Conservation (phyloP, 2,113 vertebrate genomes). For the Galeopterus variegatus region DNA sequence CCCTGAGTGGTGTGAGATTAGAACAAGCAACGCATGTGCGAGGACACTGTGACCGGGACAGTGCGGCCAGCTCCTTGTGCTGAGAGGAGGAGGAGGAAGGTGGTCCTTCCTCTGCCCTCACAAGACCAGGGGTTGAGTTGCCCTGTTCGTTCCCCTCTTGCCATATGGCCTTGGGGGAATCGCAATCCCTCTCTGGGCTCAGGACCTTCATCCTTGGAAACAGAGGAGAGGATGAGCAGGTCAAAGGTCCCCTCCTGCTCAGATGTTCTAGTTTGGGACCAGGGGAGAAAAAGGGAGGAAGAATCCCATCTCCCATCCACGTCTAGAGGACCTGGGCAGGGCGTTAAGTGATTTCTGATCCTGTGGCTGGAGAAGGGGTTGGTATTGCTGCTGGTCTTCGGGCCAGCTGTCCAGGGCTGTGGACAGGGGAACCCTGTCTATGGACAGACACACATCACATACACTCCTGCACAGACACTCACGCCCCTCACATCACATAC, state of each 20-base stretch:
- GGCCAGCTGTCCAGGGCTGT: not conserved
- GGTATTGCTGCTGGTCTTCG: not conserved
- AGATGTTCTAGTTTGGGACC: not conserved
- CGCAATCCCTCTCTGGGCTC: not conserved
- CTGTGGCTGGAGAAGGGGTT: not conserved
- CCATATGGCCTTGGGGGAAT: not conserved
- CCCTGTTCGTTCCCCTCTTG: not conserved
- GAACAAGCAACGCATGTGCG: rapidly evolving
- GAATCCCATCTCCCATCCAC: not conserved
- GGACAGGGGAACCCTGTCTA: not conserved
- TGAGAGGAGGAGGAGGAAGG: not conserved
- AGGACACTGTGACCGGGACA: rapidly evolving
- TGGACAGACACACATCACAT: not conserved
- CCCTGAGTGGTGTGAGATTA: not conserved
- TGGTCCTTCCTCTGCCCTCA: not conserved
- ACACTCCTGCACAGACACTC: too few relatives aligned
- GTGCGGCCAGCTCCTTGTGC: not conserved
- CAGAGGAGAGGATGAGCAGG: not conserved
- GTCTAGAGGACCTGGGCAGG: not conserved
- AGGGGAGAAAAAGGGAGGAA: not conserved
- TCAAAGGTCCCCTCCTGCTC: not conserved
- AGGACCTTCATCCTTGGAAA: not conserved
- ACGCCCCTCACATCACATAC: too few relatives aligned
- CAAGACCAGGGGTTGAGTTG: not conserved
- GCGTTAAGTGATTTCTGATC: too few relatives aligned